Conservation (phyloP, 2,113 vertebrate species). For the Promerops cafer region DNA sequence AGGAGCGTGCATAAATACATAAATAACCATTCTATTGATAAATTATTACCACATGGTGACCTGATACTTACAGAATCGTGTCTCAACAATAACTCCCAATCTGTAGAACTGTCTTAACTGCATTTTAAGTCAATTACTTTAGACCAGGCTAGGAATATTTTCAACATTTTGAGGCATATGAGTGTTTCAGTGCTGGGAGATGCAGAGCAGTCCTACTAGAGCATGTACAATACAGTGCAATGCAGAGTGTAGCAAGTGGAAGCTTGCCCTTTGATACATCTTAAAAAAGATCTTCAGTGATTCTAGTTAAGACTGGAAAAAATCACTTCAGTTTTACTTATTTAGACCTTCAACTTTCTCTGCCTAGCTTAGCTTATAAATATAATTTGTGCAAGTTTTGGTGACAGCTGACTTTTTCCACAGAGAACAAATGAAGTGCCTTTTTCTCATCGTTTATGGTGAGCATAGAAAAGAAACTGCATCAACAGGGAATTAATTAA, state of each 20-base stretch:
- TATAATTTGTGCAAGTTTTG: neutral
- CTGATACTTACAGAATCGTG: neutral
- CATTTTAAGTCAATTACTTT: neutral
- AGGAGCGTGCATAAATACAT: neutral
- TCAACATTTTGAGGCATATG: neutral
- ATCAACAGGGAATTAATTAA: neutral
- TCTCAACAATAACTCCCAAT: neutral
- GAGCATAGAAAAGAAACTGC: neutral
- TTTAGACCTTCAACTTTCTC: neutral
- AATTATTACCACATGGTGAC: neutral
- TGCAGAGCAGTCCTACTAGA: neutral
- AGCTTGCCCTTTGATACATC: neutral
- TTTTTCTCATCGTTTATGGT: neutral
- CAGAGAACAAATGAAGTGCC: neutral
- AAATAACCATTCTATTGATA: neutral
- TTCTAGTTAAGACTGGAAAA: neutral
- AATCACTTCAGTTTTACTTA: neutral
- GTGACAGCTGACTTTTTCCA: neutral
- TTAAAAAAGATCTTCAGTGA: neutral
- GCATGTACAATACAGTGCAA: neutral
- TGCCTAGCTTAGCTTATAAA: neutral
- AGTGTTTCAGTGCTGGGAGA: neutral
- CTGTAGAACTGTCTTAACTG: neutral
- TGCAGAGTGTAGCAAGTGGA: neutral
- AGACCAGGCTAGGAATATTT: neutral